Evolutionary conservation across 2,888 invertebrate species (phyloP), one percentile per base, ranked within the genome.

Genomic region (Globia sparganii): DNA sequence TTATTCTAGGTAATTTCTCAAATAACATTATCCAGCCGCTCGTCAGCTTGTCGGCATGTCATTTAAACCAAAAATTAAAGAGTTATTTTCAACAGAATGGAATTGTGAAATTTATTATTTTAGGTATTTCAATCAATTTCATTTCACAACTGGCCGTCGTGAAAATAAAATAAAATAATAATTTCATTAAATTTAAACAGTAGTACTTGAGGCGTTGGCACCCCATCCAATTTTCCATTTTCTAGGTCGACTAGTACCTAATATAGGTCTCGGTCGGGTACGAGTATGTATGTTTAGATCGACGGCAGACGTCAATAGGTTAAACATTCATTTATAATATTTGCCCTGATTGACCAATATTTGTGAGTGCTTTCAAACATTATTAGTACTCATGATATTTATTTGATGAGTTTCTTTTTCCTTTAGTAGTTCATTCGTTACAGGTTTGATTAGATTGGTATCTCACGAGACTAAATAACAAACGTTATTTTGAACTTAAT

Each of bases 291-390:
- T 64, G 58, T 58, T 62, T 67, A 61, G 28, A 43, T 37, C 25
- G 13, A 28, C 15, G 31, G 3, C 8, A 25, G 15, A 49, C 28
- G 37, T 62, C 25, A 75, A 28, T 31, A 15, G 59, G 49, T 34
- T 59, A 53, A 69, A 53, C 43, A 62, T 15, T 61, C 64, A 68
- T 75, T 69, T 56, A 34, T 58, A 66, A 46, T 67, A 64, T 71
- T 49, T 68, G 18, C 46, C 28, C 70, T 71, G 67, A 81, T 79
- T 72, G 72, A 64, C 37, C 43, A 87, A 86, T 86, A 73, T 65
- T 61, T 40, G 58, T 83, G 75, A 87, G 86, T 86, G 86, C 58
- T 64, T 62, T 66, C 28, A 72, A 67, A 77, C 31, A 79, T 87
- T 59, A 85, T 67, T 31, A 67, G n/a, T 61, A 28, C 15, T 61